Base-by-base conservation (phyloP, 2,888 invertebrate species). In the Lissocephala sabroskyi region DNA sequence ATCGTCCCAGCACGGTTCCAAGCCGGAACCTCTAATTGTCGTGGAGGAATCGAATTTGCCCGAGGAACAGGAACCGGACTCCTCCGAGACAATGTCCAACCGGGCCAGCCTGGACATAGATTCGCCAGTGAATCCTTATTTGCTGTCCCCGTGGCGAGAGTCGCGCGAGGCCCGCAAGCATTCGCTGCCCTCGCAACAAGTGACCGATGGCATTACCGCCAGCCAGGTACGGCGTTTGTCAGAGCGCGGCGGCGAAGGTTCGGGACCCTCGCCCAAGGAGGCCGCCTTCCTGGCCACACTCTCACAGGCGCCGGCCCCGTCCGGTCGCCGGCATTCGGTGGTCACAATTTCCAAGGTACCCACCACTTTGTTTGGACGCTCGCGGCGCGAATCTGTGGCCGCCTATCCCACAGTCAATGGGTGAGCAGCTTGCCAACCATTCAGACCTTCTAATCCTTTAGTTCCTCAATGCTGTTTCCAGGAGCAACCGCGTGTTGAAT, bases 331-430 rank as follows among this genome's bases (percentile, higher is more conserved):
- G 64, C 94, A 94, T 85, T 94, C 94, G 47, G 93, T 94, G 36
- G 94, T 94, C 14, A 94, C 94, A 60, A 94, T 94, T 74, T 94
- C 93, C 0, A 90, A 91, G 83, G 92, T 94, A 42, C 94, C 94
- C 2, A 87, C 90, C 37, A 88, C 91, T 1, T 82, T 93, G 2
- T 94, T 94, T 66, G 93, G 93, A 0, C 88, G 93, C 11, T 90
- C 89, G 47, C 89, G 94, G 0, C 88, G 94, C 10, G 94, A 94
- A 83, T 93, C 93, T 11, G 91, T 94, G 43, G 92, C 94, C 2
- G 92, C 92, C 1, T 92, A 91, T 78, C 91, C 93, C 1, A 86
- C 84, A 47, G 80, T 85, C 62, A 86, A 59, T 37, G 62, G 87
- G 74, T 86, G 43, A 86, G 86, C 70, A 30, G 3, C 82, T 83